Conservation (phyloP, 2,113 vertebrate genomes). For the Corydoras sp. region DNA sequence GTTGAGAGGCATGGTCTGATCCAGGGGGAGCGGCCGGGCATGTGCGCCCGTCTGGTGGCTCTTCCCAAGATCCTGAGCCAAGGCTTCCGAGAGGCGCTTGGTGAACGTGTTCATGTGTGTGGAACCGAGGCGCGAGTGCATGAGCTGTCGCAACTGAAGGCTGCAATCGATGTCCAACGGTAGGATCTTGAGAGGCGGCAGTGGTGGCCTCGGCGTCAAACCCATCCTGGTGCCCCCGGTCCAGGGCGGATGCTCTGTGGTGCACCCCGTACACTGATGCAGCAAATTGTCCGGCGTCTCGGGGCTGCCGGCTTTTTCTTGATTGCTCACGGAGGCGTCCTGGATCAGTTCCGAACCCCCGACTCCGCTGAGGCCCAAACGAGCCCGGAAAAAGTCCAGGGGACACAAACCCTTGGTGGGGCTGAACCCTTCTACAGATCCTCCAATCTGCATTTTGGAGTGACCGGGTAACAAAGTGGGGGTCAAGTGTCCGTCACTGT, state of each 20-base stretch:
- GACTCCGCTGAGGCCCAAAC: slow-evolving; percentile 49
- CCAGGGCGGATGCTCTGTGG: slow-evolving; percentile 23
- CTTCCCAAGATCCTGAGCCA: slow-evolving; percentile 65
- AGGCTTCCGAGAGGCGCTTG: slow-evolving; percentile 64
- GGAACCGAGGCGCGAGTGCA: slow-evolving; percentile 61
- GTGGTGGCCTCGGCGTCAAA: slow-evolving; percentile 42
- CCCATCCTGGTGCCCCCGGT: slow-evolving; percentile 37
- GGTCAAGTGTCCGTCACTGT: slow-evolving; percentile 46
- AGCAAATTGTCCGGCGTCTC: slow-evolving; percentile 36
- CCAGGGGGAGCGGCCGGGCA: slow-evolving; percentile 50
- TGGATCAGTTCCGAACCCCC: slow-evolving; percentile 48
- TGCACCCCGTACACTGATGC: slow-evolving; percentile 36
- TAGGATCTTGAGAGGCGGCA: slow-evolving; percentile 66
- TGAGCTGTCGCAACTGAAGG: slow-evolving; percentile 68
- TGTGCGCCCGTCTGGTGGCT: slow-evolving; percentile 43
- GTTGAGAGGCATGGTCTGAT: slow-evolving; percentile 69
- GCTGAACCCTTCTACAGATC: slow-evolving; percentile 53
- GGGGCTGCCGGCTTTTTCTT: slow-evolving; percentile 48
- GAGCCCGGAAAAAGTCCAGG: slow-evolving; percentile 61
- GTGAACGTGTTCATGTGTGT: slow-evolving; percentile 67
- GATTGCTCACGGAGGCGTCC: slow-evolving; percentile 41
- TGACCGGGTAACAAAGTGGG: no score
- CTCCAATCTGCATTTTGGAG: no score
- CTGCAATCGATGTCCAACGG: slow-evolving; percentile 72
- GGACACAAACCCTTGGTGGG: slow-evolving; percentile 68